Evolutionary conservation across 1,140 invertebrate genomes (phyloP).

Genomic region (Caenorhabditis remanei): DNA sequence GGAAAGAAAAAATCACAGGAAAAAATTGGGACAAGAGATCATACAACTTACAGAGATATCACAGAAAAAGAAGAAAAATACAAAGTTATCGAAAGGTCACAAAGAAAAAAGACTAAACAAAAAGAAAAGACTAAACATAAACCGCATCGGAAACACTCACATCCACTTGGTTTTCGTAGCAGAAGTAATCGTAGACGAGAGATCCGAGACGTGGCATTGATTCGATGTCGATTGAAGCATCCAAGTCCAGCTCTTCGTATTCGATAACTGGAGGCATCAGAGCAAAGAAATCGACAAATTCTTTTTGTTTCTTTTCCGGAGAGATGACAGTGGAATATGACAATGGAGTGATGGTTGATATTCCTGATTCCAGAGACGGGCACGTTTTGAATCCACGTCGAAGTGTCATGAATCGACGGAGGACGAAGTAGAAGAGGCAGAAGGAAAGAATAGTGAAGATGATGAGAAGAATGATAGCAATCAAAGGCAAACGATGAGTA

Average conservation of each 20-base stretch:
- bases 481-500: background rate
- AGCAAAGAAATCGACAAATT: constrained; percentile 32
- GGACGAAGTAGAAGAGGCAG: background rate
- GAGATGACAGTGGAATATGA: background rate
- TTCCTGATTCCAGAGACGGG: constrained; percentile 31
- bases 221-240: background rate
- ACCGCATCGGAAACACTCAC: background rate
- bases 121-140: constrained; percentile 3
- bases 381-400: constrained; percentile 2
- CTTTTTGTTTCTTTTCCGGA: background rate
- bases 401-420: background rate
- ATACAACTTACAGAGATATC: background rate
- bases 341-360: background rate
- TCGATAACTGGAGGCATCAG: constrained; percentile 13
- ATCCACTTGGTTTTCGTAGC: background rate
- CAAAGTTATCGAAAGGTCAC: background rate
- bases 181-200: constrained; percentile 6
- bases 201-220: background rate
- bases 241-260: background rate
- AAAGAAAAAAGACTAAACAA: background rate
- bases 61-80: background rate
- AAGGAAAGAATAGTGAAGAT: background rate
- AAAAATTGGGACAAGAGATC: background rate
- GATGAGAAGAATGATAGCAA: background rate
- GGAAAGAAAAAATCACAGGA: background rate